Conservation (phyloP, 2,888 invertebrate genomes). For the Nemotelus pantherinus region DNA sequence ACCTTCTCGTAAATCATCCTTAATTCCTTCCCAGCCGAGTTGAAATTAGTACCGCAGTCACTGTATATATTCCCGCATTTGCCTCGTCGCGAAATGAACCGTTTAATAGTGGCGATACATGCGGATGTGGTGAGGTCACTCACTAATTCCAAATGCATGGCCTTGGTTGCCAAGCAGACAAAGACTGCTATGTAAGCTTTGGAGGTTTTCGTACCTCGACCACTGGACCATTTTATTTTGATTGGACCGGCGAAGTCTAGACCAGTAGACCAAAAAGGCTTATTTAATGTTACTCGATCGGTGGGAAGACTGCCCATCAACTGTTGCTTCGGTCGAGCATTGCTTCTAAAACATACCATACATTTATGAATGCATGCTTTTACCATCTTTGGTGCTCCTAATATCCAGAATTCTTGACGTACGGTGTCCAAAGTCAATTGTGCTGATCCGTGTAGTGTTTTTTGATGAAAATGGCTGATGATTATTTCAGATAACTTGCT, state of each 20-base stretch:
- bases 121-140: neutral
- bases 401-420: neutral
- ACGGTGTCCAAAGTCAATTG: neutral
- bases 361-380: neutral
- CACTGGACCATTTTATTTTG: neutral
- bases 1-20: neutral
- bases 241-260: neutral
- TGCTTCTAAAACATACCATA: neutral
- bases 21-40: too few relatives aligned
- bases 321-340: neutral
- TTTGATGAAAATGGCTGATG: neutral
- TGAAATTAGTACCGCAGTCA: neutral
- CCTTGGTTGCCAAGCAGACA: neutral
- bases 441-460: neutral
- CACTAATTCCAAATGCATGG: neutral
- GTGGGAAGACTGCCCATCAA: neutral
- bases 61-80: neutral
- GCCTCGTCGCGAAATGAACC: neutral
- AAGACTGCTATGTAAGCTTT: conserved; percentile 1
- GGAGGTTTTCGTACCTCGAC: neutral
- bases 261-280: neutral
- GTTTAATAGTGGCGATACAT: neutral
- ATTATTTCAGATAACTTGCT: neutral
- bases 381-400: neutral
- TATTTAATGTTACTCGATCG: neutral